A percentile compares a stretch with the other conserved stretches of the same genome.
These are phyloP conservation scores for Drosophila phalerata DNA, from an alignment of 2,888 invertebrate species.

Conservation along the genomic window DNA sequence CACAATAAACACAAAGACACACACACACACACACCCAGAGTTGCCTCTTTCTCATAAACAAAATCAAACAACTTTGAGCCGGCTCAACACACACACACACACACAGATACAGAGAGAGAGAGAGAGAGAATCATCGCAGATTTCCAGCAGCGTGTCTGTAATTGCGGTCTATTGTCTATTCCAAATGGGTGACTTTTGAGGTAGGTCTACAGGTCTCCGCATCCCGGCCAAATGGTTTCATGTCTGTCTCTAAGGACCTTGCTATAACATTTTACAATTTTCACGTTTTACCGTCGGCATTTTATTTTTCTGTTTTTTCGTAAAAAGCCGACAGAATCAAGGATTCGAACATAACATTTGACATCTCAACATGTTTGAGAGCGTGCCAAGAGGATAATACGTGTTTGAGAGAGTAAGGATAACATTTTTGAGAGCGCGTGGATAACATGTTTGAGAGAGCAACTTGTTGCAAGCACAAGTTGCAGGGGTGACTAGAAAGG, in stretches of 20 bases:
- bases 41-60: conserved; percentile 17
- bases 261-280: conserved; percentile 35
- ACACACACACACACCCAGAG: conserved; percentile 36
- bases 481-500: conserved; percentile 17
- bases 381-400: background rate
- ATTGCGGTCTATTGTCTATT: conserved; percentile 72
- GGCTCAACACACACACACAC: conserved; percentile 18
- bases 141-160: conserved; percentile 54
- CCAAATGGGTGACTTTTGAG: conserved; percentile 72
- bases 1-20: conserved; percentile 37
- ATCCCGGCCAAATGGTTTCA: conserved; percentile 11
- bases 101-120: conserved; percentile 4
- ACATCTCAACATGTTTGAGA: conserved; percentile 41
- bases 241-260: conserved; percentile 27
- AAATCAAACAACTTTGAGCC: conserved; percentile 41
- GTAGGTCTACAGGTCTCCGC: conserved; percentile 60
- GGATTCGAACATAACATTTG: conserved; percentile 29
- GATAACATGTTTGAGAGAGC: conserved; percentile 24
- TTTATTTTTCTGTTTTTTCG: conserved; percentile 1
- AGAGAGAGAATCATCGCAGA: conserved; percentile 16
- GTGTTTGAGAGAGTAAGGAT: conserved; percentile 30
- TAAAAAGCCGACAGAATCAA: conserved; percentile 21
- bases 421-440: conserved; percentile 29
- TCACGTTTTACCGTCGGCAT: conserved; percentile 46
- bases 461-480: conserved; percentile 6